A percentile compares a stretch with the other conserved stretches of the same genome.
Evolutionary conservation across 1,140 invertebrate species (phyloP).

Genomic region (Nylanderia fulva): DNA sequence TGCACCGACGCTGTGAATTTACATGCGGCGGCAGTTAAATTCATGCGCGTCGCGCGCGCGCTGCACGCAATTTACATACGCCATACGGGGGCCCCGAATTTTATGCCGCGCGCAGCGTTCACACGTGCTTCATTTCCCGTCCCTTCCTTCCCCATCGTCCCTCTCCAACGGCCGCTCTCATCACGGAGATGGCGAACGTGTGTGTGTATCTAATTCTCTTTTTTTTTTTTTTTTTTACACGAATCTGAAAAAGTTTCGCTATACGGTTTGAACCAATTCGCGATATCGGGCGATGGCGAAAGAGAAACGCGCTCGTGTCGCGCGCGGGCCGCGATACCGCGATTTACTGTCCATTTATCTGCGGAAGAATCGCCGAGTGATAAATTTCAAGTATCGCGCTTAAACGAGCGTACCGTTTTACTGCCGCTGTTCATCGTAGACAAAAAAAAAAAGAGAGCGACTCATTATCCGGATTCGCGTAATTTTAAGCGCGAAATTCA

Average conservation of each 20-base stretch:
- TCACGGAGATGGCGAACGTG: not conserved
- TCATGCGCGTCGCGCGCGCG: conserved; percentile 69
- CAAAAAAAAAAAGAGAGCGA: conserved; percentile 18
- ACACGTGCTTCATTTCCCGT: conserved; percentile 71
- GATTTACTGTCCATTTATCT: conserved; percentile 70
- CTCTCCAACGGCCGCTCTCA: conserved; percentile 10
- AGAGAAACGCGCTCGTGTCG: conserved; percentile 52
- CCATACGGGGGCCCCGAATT: conserved; percentile 70
- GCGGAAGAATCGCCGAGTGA: conserved; percentile 58
- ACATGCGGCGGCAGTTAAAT: conserved; percentile 72
- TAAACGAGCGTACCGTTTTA: conserved; percentile 62
- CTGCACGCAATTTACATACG: conserved; percentile 71
- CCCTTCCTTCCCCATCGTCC: not conserved
- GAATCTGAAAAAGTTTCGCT: conserved; percentile 43
- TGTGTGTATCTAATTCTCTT: not conserved
- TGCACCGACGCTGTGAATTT: conserved; percentile 67
- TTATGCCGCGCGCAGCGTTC: conserved; percentile 71
- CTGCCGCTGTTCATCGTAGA: not conserved
- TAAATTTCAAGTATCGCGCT: conserved; percentile 61
- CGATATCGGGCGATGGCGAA: conserved; percentile 50
- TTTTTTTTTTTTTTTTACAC: conserved; percentile 15
- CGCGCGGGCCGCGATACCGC: conserved; percentile 58
- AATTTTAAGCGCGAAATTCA: conserved; percentile 41
- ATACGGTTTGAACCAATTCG: conserved; percentile 59
- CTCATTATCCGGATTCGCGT: conserved; percentile 41